A percentile compares a stretch with the other conserved stretches of the same genome.
These are phyloP conservation scores for Venusia cambrica DNA, from an alignment of 2,888 invertebrate species.

Conservation along the genomic window DNA sequence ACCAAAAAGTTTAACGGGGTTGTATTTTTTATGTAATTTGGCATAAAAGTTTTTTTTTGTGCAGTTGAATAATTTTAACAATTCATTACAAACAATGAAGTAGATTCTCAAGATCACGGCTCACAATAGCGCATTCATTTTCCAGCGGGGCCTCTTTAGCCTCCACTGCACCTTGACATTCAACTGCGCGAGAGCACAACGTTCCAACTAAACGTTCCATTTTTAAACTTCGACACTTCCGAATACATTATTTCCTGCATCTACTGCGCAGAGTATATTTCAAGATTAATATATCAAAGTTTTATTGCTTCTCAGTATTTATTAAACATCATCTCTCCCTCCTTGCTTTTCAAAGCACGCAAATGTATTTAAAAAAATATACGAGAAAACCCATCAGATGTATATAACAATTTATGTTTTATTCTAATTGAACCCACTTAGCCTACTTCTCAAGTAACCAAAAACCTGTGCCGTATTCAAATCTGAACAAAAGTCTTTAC, in stretches of 20 bases:
- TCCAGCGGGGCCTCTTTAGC: constrained; percentile 44
- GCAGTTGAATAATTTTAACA: background rate
- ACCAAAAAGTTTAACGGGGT: too few species aligned
- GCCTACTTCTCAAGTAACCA: constrained; percentile 21
- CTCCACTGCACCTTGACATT: constrained; percentile 71
- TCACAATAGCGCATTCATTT: constrained; percentile 30
- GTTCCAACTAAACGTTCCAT: constrained; percentile 67
- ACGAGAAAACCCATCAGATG: too few species aligned
- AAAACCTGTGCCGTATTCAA: constrained; percentile 36
- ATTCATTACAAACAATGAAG: background rate
- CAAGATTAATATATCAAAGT: constrained; percentile 12
- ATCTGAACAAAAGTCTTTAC: constrained; percentile 54
- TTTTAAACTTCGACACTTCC: constrained; percentile 69
- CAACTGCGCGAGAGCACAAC: constrained; percentile 58
- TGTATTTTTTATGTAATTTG: too few species aligned
- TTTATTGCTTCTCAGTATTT: constrained; percentile 14
- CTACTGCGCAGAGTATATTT: constrained; percentile 24
- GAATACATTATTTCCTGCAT: constrained; percentile 67
- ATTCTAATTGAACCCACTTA: too few species aligned
- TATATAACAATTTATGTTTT: too few species aligned
- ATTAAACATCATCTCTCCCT: too few species aligned
- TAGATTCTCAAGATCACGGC: constrained; percentile 18
- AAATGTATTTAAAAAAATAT: too few species aligned
- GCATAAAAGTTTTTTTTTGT: background rate
- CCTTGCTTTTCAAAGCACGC: too few species aligned